These are phyloP conservation scores for Drosophila ercepeae DNA, from an alignment of 1,140 invertebrate species.

Conservation along the genomic window DNA sequence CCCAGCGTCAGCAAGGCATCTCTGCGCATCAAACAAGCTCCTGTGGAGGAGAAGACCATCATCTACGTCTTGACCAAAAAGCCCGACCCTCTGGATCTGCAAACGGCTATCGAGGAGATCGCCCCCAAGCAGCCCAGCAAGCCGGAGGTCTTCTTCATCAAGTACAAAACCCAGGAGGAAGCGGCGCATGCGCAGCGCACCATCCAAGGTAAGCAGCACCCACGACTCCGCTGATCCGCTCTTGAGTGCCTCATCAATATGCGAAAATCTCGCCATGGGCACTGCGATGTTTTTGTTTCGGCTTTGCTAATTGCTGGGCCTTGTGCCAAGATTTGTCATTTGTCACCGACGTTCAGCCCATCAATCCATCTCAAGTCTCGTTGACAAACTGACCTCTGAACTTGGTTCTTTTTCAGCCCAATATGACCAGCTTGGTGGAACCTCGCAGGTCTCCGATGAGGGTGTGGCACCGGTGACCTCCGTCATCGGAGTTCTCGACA, in stretches of 20 bases:
- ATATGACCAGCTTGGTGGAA: conserved; percentile 81
- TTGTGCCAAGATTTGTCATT: conserved; percentile 36
- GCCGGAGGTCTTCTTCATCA: conserved; percentile 90
- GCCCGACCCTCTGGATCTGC: conserved; percentile 86
- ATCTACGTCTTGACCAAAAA: conserved; percentile 94
- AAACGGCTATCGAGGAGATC: conserved; percentile 85
- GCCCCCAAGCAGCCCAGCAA: conserved; percentile 88
- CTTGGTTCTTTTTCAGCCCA: conserved; percentile 54
- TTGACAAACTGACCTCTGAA: conserved; percentile 2
- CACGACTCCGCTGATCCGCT: conserved; percentile 1
- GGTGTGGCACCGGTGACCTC: conserved; percentile 77
- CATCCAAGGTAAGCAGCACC: conserved; percentile 77
- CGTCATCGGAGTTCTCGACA: conserved; percentile 72
- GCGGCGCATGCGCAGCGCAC: conserved; percentile 81
- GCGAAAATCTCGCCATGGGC: conserved; percentile 8
- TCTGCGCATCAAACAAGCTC: conserved; percentile 86
- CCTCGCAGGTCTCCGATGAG: conserved; percentile 76
- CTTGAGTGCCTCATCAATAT: conserved; percentile 29
- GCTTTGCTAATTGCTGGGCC: conserved; percentile 18
- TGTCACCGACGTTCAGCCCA: conserved; percentile 24
- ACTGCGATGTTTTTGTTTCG: conserved; percentile 21
- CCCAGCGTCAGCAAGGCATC: conserved; percentile 87
- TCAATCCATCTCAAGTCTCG: conserved; percentile 15
- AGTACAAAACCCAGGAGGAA: conserved; percentile 89
- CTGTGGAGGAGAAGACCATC: conserved; percentile 92